Evolutionary conservation across 2,888 invertebrate species (phyloP).

Genomic region (Lasioglossum zephyrum): DNA sequence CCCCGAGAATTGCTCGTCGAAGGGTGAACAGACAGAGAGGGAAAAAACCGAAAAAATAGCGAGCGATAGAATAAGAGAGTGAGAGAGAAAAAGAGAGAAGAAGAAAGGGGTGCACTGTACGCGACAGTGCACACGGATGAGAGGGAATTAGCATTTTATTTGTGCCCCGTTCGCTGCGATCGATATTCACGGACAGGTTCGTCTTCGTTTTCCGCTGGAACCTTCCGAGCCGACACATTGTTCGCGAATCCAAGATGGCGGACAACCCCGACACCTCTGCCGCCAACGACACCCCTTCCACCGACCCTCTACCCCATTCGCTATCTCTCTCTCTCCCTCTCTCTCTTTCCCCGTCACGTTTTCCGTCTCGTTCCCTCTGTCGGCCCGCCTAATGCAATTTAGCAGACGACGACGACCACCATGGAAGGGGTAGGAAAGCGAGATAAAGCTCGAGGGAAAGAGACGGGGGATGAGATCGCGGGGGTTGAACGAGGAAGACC

Average conservation of each 20-base stretch:
- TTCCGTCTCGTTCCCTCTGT: constrained; percentile 18
- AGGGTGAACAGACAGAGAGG: background rate
- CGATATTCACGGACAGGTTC: constrained; percentile 66
- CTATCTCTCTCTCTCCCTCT: background rate
- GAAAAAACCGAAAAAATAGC: background rate
- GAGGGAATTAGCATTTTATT: constrained; percentile 67
- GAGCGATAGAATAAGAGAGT: background rate
- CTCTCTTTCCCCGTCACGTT: background rate
- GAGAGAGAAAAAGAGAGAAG: background rate
- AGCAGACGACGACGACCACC: constrained; percentile 57
- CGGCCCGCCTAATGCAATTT: constrained; percentile 69
- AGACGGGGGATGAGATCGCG: background rate
- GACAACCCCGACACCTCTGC: constrained; percentile 45
- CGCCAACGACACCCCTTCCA: constrained; percentile 42
- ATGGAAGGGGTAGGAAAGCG: constrained; percentile 15
- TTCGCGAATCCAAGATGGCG: constrained; percentile 72
- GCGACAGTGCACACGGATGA: background rate
- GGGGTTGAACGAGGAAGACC: constrained; percentile 34
- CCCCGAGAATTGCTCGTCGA: background rate
- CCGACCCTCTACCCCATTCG: constrained; percentile 19
- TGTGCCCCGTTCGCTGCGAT: constrained; percentile 49
- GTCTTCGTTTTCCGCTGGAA: constrained; percentile 66
- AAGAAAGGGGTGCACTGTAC: background rate
- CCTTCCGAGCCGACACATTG: constrained; percentile 67
- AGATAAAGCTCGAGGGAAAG: background rate